Evolutionary conservation across 2,113 vertebrate genomes (phyloP).

Genomic region (Ictidomys tridecemlineatus): DNA sequence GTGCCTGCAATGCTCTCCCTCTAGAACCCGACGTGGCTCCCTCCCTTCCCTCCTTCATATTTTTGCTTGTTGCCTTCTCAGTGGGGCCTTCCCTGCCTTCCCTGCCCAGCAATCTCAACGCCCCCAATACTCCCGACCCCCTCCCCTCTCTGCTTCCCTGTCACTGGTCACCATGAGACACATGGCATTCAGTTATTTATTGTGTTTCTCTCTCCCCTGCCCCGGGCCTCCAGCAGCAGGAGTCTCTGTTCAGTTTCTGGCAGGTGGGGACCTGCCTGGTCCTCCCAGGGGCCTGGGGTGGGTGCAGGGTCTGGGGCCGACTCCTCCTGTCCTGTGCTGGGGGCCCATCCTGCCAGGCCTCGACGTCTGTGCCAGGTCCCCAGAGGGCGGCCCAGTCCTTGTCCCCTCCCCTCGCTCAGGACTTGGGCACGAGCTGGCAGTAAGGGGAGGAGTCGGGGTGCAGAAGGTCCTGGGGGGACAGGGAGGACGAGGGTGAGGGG

Average conservation of each 20-base stretch:
- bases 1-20: not conserved
- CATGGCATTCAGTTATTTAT: not conserved
- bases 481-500: no score
- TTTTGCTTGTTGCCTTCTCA: not conserved
- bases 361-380: not conserved
- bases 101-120: not conserved
- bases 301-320: fast-evolving
- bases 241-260: not conserved
- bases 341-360: not conserved
- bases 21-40: not conserved
- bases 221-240: not conserved
- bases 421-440: slow-evolving; percentile 71
- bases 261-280: no score
- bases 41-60: not conserved
- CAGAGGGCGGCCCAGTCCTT: not conserved
- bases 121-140: not conserved
- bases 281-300: no score
- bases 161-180: not conserved
- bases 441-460: slow-evolving; percentile 66
- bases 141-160: not conserved
- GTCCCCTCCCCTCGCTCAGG: not conserved
- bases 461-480: slow-evolving; percentile 65
- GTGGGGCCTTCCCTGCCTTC: not conserved
- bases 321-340: not conserved
- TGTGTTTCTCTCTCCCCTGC: not conserved